Evolutionary conservation across 1,140 invertebrate species (phyloP).

Genomic region (Neodiprion virginianus): DNA sequence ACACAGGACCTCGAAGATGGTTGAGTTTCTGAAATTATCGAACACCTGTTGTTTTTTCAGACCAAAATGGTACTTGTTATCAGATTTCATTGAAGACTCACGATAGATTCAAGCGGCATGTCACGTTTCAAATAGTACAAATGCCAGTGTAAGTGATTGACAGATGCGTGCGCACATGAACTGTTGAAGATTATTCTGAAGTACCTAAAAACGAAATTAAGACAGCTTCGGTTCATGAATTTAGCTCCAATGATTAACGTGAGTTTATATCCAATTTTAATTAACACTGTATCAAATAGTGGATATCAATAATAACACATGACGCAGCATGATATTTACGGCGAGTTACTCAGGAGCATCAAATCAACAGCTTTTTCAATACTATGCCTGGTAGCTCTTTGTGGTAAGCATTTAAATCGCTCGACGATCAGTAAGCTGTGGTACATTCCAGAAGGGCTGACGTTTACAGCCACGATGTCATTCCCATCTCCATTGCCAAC

Average conservation of each 20-base stretch:
- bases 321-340: constrained; percentile 49
- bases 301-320: too few species aligned
- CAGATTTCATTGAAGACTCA: constrained; percentile 52
- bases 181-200: constrained; percentile 78
- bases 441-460: constrained; percentile 73
- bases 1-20: constrained; percentile 60
- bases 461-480: constrained; percentile 68
- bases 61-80: constrained; percentile 18
- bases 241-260: not conserved
- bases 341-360: constrained; percentile 60
- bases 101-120: constrained; percentile 70
- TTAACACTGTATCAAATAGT: not conserved
- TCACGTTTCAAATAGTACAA: constrained; percentile 70
- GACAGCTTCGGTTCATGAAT: not conserved
- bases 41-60: constrained; percentile 16
- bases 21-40: constrained; percentile 60
- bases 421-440: constrained; percentile 73
- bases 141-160: constrained; percentile 84
- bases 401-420: constrained; percentile 65
- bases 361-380: constrained; percentile 59
- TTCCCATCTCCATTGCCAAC: constrained; percentile 43
- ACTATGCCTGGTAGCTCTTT: constrained; percentile 62
- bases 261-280: not conserved
- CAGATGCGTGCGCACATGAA: constrained; percentile 78
- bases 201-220: constrained; percentile 31